These are phyloP conservation scores for Hydriomena furcata DNA, from an alignment of 2,888 invertebrate species.

Conservation along the genomic window DNA sequence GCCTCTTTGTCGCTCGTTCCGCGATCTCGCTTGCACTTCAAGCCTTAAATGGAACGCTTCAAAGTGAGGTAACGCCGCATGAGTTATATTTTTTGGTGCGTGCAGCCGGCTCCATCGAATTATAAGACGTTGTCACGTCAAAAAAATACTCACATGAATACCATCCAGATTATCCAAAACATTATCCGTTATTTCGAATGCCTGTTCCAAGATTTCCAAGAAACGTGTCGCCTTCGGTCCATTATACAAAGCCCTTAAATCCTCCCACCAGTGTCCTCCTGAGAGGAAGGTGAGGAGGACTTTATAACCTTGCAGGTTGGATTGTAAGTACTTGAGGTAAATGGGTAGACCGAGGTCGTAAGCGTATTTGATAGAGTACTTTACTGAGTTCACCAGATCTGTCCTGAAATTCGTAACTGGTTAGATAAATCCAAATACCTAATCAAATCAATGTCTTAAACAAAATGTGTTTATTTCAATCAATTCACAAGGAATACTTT, in stretches of 20 bases:
- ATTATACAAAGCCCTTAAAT: constrained; percentile 54
- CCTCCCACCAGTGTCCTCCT: constrained; percentile 71
- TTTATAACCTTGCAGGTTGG: constrained; percentile 60
- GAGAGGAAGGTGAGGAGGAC: constrained; percentile 63
- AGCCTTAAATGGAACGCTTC: too few species aligned
- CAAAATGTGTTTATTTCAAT: too few species aligned
- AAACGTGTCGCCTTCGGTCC: constrained; percentile 58
- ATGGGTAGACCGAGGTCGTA: constrained; percentile 65
- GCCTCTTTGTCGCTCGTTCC: too few species aligned
- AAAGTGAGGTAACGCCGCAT: too few species aligned
- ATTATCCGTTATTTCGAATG: constrained; percentile 63
- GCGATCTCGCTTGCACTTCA: too few species aligned
- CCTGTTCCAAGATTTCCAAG: constrained; percentile 59
- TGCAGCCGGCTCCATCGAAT: too few species aligned
- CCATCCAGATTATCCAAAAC: constrained; percentile 66
- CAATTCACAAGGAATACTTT: too few species aligned
- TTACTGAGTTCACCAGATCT: constrained; percentile 50
- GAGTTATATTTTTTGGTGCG: too few species aligned
- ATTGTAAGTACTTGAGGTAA: constrained; percentile 70
- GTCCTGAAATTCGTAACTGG: too few species aligned
- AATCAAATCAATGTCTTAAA: too few species aligned
- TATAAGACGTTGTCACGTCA: too few species aligned
- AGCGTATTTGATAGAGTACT: constrained; percentile 57
- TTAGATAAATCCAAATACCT: too few species aligned
- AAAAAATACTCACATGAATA: constrained; percentile 63